Evolutionary conservation across 2,797 vertebrate species (phyloP), one percentile per base, ranked within the genome.

Genomic region (Macropus fuliginosus): DNA sequence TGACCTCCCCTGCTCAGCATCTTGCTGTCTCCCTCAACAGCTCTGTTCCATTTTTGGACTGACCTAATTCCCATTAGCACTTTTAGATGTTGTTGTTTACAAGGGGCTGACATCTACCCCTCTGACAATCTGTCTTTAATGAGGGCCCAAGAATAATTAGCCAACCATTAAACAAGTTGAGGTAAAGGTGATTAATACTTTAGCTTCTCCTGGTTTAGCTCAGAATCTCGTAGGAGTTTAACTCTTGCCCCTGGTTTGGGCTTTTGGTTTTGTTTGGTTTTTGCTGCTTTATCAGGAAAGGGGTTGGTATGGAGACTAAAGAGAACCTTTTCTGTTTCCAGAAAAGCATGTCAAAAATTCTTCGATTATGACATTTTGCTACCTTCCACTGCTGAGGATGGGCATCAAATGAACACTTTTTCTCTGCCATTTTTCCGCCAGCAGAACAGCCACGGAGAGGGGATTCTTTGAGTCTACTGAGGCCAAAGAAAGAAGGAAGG

Each of bases 401-500:
- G 62, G 14, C 16, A 74, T n/a, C 62, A 40, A 34, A 40, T 74
- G 74, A 46, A 81, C 74, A 24, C 11, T 54, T 66, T 74, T 92
- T 34, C 54, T 92, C 55, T 62, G 46, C n/a, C 11, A 18, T 46
- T 56, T 59, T 59, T 92, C 56, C 34, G 13, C 50, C 28, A 18
- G 46, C 8, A 54, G 90, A 91, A 91, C 50, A 55, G 28, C 90
- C 21, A 52, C 10, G 2, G 6, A 16, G 6, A 28, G 14, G 27
- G 50, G 10, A 34, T 54, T 91, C 29, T 31, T 55, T 31, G 28
- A 54, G 28, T 55, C 52, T 11, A 54, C 54, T 31, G 90, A 91
- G 18, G 34, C 5, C 94, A 94, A 56, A 93, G 92, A 94, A 92
- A 91, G 54, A 81, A 81, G 40, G 55, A 57, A 81, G 74, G 10